Base-by-base conservation (phyloP, 2,888 invertebrate species). In the Erebia aethiops region DNA sequence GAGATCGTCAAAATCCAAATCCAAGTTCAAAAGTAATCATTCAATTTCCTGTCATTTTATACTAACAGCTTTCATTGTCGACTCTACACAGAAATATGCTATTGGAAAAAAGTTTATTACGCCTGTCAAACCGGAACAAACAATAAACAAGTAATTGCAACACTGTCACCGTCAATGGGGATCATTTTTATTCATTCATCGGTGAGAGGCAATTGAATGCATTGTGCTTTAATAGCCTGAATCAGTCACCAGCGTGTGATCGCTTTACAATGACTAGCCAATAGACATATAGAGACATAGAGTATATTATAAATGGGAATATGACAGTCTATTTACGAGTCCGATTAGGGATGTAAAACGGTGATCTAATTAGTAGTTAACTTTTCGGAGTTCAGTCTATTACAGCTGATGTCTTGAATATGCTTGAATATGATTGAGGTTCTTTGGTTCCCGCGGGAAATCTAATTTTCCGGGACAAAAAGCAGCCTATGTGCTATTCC, bases 111-210 rank as follows among this genome's bases (percentile, higher is more conserved):
- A 2, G 8, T 52, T 16, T 46, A 16, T 10, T 2, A 54, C 10
- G 54, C 18, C 54, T 54, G 10, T 10, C 10, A 54, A 8, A 16
- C 16, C 16, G 54, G 54, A 54, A 54, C 10, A 54, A 54, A 16
- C 16, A 54, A 54, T 54, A 18, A 54, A 16, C 54, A 18, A 18
- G 16, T 10, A 18, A 54, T 18, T 54, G 54, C 54, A 54, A 18
- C 52, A 18, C 2, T 54, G 54, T 18, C 16, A 16, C 10, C 18
- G 18, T 54, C 54, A 54, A 54, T 54, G 54, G 57, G 9, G 26
- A 58, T 58, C 8, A 58, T 35, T 58, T 58, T 35, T 26, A 58
- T 58, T 35, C 57, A 58, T 58, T 35, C 57, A 58, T 13, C 57
- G 14, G 14, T 8, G 21, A 26, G 21, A 14, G 57, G 57, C 26